Conservation (phyloP, 2,113 vertebrate genomes). For the Eclectus roratus region DNA sequence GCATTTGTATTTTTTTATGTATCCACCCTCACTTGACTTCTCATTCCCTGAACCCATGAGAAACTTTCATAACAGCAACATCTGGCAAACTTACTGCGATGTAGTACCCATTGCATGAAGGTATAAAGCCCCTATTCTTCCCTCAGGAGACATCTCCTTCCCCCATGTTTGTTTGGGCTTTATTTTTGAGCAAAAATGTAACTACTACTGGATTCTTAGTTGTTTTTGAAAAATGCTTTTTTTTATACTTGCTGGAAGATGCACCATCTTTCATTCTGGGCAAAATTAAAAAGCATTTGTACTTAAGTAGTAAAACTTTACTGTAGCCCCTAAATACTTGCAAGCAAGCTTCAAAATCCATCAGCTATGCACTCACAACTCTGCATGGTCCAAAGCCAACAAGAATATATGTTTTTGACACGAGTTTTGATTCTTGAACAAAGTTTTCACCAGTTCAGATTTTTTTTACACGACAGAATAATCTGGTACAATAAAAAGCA, state of each 20-base stretch:
- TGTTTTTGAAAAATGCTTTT: background rate
- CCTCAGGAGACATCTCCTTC: background rate
- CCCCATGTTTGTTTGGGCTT: fast-evolving
- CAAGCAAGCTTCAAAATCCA: background rate
- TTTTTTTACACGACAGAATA: background rate
- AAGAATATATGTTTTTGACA: background rate
- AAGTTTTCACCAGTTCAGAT: background rate
- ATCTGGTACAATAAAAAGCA: background rate
- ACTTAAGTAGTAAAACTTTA: background rate
- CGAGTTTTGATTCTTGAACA: background rate
- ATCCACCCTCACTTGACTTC: background rate
- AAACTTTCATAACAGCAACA: background rate
- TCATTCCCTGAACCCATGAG: background rate
- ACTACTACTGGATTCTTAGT: background rate
- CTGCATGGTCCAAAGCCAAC: background rate
- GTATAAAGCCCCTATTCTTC: background rate
- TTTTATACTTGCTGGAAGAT: background rate
- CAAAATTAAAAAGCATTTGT: background rate
- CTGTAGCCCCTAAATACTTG: background rate
- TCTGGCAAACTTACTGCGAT: background rate
- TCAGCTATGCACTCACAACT: background rate
- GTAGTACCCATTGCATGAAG: background rate
- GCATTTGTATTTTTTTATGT: background rate
- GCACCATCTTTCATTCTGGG: background rate
- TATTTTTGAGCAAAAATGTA: background rate